Evolutionary conservation across 1,140 invertebrate species (phyloP).

Genomic region (Lepidurus couesii): DNA sequence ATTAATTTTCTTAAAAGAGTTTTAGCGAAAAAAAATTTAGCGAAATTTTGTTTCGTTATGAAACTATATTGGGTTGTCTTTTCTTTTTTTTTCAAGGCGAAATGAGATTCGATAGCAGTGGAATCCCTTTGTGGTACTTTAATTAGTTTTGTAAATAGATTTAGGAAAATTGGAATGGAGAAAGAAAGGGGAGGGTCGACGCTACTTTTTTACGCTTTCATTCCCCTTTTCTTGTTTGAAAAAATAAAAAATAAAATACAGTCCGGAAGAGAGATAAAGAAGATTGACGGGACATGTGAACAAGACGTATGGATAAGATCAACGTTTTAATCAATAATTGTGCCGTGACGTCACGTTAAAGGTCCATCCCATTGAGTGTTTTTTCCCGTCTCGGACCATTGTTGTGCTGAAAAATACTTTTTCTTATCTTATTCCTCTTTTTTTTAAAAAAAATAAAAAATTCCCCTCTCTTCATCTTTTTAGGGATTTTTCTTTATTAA

Average conservation of each 20-base stretch:
- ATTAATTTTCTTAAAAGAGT: background rate
- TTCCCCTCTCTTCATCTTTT: too few relatives aligned
- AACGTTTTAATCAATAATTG: constrained; percentile 20
- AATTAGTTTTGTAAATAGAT: constrained; percentile 14
- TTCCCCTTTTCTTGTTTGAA: background rate
- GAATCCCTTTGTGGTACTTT: constrained; percentile 9
- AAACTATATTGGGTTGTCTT: background rate
- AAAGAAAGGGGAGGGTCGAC: background rate
- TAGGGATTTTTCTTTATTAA: background rate
- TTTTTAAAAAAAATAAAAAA: too few relatives aligned
- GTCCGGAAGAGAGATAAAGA: background rate
- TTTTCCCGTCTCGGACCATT: background rate
- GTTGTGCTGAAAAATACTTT: background rate
- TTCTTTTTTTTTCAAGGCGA: background rate
- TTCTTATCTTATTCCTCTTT: too few relatives aligned
- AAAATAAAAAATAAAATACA: background rate
- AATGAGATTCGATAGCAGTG: background rate
- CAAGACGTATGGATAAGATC: constrained; percentile 22
- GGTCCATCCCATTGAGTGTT: constrained; percentile 9
- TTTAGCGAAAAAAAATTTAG: background rate
- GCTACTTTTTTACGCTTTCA: background rate
- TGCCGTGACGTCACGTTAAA: background rate
- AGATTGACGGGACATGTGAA: constrained; percentile 18
- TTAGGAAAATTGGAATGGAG: background rate
- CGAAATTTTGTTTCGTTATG: background rate